Conservation (phyloP, 2,113 vertebrate genomes). For the Nyctereutes procyonoides region DNA sequence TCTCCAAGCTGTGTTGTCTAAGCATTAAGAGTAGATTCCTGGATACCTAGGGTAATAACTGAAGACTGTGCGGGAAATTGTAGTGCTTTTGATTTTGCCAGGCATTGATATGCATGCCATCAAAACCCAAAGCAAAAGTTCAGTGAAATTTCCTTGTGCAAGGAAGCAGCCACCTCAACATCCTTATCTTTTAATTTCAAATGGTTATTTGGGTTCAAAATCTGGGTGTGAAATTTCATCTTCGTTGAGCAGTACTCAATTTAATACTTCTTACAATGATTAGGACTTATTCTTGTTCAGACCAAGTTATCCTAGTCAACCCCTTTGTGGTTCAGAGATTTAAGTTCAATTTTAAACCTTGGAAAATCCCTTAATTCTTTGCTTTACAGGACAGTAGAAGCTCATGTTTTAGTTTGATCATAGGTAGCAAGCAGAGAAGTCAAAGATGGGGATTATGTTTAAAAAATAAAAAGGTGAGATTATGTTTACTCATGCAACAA, state of each 20-base stretch:
- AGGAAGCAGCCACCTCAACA: background rate
- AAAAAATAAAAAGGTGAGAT: background rate
- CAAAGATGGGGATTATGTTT: constrained; percentile 19
- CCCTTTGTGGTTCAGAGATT: constrained; percentile 20
- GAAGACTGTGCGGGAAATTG: background rate
- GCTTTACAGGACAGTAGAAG: constrained; percentile 5
- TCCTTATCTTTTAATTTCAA: constrained; percentile 36
- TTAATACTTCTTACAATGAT: background rate
- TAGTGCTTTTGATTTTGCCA: background rate
- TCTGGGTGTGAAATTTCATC: constrained; percentile 4
- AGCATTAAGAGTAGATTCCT: constrained; percentile 35
- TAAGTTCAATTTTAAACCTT: constrained; percentile 31
- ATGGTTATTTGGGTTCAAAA: constrained; percentile 3
- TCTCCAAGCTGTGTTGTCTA: background rate
- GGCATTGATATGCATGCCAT: background rate
- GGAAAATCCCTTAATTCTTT: constrained; percentile 8
- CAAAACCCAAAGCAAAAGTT: constrained; percentile 23
- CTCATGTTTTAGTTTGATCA: constrained; percentile 25
- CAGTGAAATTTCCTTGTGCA: background rate
- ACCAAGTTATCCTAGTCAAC: constrained; percentile 3
- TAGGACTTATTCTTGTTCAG: constrained; percentile 13
- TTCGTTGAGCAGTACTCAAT: background rate
- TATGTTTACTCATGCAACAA: constrained; percentile 34
- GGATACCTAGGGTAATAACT: background rate
- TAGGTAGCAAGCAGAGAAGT: constrained; percentile 1